Percentiles rank a stretch among this genome's conserved stretches.
phyloP scores from a whole-genome alignment of 2,797 vertebrate species.

The Ptychobarbus kaznakovi region DNA sequence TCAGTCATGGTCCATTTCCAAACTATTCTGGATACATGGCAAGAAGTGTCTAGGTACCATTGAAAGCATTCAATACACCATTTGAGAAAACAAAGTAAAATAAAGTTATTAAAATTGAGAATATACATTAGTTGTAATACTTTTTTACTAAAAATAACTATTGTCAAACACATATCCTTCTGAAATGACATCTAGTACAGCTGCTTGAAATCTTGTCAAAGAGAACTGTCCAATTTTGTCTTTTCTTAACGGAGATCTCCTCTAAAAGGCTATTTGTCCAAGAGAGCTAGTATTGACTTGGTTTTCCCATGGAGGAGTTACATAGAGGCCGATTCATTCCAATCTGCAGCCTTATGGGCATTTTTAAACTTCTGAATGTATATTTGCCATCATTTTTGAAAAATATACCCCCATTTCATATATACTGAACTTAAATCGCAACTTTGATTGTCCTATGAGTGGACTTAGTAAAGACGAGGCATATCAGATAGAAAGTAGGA shows the following conservation, averaged over 20 bases:
- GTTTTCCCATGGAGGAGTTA: neutral
- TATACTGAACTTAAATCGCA: conserved; percentile 38
- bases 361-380: conserved; percentile 12
- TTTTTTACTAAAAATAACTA: conserved; percentile 50
- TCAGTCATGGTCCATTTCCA: conserved; percentile 41
- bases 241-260: neutral
- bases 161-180: conserved; percentile 32
- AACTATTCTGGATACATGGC: conserved; percentile 38
- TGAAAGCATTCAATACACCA: conserved; percentile 57
- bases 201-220: conserved; percentile 30
- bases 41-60: conserved; percentile 56
- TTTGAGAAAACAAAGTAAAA: conserved; percentile 39
- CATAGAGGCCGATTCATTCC: neutral
- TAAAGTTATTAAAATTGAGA: conserved; percentile 42
- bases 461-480: conserved; percentile 48
- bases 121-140: conserved; percentile 61
- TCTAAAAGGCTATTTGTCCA: neutral
- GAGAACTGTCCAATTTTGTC: conserved; percentile 9
- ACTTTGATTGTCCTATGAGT: conserved; percentile 58
- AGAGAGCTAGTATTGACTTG: too few relatives aligned
- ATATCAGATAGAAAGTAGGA: conserved; percentile 43
- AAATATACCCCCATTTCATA: conserved; percentile 32
- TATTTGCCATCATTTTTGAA: neutral
- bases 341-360: neutral
- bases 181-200: conserved; percentile 43